Conservation (phyloP, 2,888 invertebrate genomes). For the Carabus problematicus region DNA sequence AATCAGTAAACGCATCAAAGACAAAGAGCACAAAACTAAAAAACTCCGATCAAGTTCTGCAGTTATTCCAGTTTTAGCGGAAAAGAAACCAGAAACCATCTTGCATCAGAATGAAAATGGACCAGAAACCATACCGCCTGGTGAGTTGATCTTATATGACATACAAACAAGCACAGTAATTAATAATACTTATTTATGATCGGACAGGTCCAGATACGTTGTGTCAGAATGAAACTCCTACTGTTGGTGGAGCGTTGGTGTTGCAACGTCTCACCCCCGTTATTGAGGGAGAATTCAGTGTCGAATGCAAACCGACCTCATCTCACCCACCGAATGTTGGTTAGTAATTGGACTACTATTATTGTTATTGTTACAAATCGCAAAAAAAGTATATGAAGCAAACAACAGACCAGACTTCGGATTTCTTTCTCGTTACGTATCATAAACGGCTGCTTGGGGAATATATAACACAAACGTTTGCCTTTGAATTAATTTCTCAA, state of each 20-base stretch:
- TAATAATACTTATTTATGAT: too few relatives aligned
- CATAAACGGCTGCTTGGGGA: too few relatives aligned
- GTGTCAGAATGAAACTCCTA: background rate
- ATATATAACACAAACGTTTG: too few relatives aligned
- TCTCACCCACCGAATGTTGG: constrained; percentile 21
- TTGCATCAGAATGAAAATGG: background rate
- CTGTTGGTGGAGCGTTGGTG: background rate
- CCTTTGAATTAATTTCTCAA: too few relatives aligned
- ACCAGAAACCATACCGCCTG: too few relatives aligned
- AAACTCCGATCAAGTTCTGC: constrained; percentile 57
- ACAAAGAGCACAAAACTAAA: constrained; percentile 69
- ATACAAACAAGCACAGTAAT: too few relatives aligned
- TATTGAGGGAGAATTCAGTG: background rate
- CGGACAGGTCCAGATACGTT: background rate
- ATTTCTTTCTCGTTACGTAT: too few relatives aligned
- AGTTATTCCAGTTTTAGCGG: background rate
- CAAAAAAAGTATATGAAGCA: too few relatives aligned
- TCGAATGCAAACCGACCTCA: background rate
- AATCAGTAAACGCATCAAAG: constrained; percentile 64
- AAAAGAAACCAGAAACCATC: background rate
- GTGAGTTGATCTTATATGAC: too few relatives aligned
- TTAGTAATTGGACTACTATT: constrained; percentile 38
- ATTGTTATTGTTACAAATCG: background rate
- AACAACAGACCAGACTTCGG: too few relatives aligned
- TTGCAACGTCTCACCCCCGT: background rate